phyloP scores from a whole-genome alignment of 2,113 vertebrate species.

The Cacatua alba region DNA sequence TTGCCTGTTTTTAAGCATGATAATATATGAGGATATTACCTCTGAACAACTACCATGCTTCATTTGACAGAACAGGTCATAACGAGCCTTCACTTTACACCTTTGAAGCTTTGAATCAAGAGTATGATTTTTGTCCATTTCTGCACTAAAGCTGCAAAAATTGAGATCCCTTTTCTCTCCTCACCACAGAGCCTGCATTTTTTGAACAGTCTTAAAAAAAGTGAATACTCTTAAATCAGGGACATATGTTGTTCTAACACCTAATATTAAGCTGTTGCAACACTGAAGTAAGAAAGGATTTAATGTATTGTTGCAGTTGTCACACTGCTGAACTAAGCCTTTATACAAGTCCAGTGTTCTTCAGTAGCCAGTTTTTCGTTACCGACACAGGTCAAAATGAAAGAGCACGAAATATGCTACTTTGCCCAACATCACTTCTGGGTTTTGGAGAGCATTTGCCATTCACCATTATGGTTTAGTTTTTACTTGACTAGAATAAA shows the following conservation, averaged over 20 bases:
- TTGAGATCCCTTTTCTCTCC: not conserved
- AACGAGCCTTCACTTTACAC: constrained; percentile 2
- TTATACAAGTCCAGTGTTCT: not conserved
- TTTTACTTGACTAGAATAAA: not conserved
- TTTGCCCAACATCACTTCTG: not conserved
- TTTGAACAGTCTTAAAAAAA: not conserved
- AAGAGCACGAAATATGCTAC: not conserved
- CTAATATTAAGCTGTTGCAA: not conserved
- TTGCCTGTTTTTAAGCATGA: constrained; percentile 34
- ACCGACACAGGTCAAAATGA: not conserved
- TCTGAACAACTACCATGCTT: constrained; percentile 18
- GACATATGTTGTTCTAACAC: not conserved
- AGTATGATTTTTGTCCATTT: constrained; percentile 10
- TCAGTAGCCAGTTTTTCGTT: not conserved
- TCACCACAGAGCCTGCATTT: not conserved
- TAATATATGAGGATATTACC: constrained; percentile 37
- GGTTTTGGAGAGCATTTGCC: not conserved
- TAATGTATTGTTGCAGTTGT: not conserved
- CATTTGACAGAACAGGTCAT: constrained; percentile 47
- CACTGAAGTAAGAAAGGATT: not conserved
- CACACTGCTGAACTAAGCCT: not conserved
- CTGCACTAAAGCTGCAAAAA: not conserved
- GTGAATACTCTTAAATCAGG: not conserved
- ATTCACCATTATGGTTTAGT: not conserved
- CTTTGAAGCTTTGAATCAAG: constrained; percentile 40